Percentiles rank a stretch among this genome's conserved stretches.
phyloP scores from a whole-genome alignment of 2,797 vertebrate genomes.

The Kryptolebias ocellatus region DNA sequence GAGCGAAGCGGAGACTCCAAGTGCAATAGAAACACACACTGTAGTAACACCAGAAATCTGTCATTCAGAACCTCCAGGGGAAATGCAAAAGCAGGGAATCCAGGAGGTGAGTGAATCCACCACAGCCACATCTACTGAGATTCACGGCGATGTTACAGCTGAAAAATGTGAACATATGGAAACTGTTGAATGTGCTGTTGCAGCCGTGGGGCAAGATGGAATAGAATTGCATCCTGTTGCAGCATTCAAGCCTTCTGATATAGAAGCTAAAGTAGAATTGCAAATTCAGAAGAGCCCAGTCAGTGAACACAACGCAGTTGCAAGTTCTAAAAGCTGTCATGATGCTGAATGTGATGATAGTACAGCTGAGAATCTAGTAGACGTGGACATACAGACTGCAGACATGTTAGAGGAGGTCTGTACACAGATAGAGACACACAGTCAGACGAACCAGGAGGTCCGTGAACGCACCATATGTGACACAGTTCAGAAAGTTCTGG shows the following conservation, averaged over 20 bases:
- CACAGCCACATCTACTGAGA: constrained; percentile 2
- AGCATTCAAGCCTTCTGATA: constrained; percentile 12
- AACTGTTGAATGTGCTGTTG: neutral
- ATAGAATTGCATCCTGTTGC: constrained; percentile 4
- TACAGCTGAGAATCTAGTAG: constrained; percentile 16
- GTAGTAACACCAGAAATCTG: constrained; percentile 18
- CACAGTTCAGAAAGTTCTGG: neutral
- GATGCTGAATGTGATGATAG: constrained; percentile 17
- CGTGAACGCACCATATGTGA: neutral
- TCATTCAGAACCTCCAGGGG: constrained; percentile 7
- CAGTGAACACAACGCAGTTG: constrained; percentile 8
- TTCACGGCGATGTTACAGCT: neutral
- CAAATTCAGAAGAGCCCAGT: constrained; percentile 22
- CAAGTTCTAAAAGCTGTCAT: constrained; percentile 4
- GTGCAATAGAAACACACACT: constrained; percentile 15
- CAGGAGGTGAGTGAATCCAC: constrained; percentile 18
- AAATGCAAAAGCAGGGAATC: constrained; percentile 20
- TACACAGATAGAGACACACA: constrained; percentile 3
- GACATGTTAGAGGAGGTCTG: constrained; percentile 16
- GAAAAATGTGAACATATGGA: constrained; percentile 17
- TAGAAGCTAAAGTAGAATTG: constrained; percentile 16
- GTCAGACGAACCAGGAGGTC: constrained; percentile 14
- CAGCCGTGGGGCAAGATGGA: constrained; percentile 7
- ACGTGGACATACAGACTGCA: constrained; percentile 14
- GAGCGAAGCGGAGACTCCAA: constrained; percentile 2